Evolutionary conservation across 2,888 invertebrate species (phyloP).

Genomic region (Agrochola macilenta): DNA sequence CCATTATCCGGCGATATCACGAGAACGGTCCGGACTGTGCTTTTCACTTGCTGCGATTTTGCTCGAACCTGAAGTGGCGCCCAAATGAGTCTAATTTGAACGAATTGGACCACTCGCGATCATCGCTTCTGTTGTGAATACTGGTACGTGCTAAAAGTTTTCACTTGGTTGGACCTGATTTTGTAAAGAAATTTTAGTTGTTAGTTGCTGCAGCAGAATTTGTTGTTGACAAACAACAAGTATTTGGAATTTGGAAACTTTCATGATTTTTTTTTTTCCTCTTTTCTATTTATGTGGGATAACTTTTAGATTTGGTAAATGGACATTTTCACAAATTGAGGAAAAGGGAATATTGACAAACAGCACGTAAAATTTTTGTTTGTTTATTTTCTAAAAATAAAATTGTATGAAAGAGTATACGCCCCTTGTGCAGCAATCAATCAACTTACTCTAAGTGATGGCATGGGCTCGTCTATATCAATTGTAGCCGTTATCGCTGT

Average conservation of each 20-base stretch:
- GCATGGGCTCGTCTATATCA: constrained; percentile 80
- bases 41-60: constrained; percentile 76
- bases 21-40: constrained; percentile 73
- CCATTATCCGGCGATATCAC: constrained; percentile 85
- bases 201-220: constrained; percentile 3
- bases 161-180: constrained; percentile 34
- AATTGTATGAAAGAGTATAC: constrained; percentile 60
- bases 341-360: not conserved
- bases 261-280: not conserved
- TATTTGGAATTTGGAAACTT: not conserved
- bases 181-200: constrained; percentile 38
- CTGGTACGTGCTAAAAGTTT: constrained; percentile 55
- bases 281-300: not conserved
- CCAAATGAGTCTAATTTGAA: constrained; percentile 79
- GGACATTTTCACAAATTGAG: not conserved
- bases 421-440: constrained; percentile 74
- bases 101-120: constrained; percentile 72
- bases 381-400: constrained; percentile 3
- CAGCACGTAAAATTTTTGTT: not conserved
- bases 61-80: constrained; percentile 67
- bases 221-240: constrained; percentile 8
- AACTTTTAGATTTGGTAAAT: not conserved
- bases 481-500: constrained; percentile 76
- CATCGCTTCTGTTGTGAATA: constrained; percentile 65
- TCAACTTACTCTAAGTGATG: constrained; percentile 80